A percentile compares a stretch with the other conserved stretches of the same genome.
Evolutionary conservation across 2,797 vertebrate species (phyloP).

Genomic region (Anolis apletophallus): DNA sequence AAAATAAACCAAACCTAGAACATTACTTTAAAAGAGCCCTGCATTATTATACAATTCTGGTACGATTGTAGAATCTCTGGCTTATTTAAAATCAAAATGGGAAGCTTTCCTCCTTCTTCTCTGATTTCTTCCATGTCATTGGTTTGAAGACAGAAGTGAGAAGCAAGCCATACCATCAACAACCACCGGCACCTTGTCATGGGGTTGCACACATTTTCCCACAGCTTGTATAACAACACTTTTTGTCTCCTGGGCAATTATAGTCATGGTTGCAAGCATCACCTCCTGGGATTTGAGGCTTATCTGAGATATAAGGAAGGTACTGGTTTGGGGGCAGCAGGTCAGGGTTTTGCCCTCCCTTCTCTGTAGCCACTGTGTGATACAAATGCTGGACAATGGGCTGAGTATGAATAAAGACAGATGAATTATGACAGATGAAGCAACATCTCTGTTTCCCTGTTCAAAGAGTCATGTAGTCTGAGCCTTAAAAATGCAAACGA

Average conservation of each 20-base stretch:
- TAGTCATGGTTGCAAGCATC: not conserved
- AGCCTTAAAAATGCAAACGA: too few species aligned
- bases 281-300: not conserved
- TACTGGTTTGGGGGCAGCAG: too few species aligned
- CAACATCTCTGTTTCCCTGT: too few species aligned
- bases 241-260: not conserved
- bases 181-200: not conserved
- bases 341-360: too few species aligned
- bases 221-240: not conserved
- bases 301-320: too few species aligned
- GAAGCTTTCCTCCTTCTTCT: not conserved
- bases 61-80: not conserved
- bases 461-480: too few species aligned
- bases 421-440: not conserved
- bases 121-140: not conserved
- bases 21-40: not conserved
- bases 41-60: not conserved
- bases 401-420: too few species aligned
- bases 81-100: not conserved
- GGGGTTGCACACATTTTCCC: not conserved
- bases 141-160: not conserved
- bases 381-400: too few species aligned
- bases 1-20: not conserved
- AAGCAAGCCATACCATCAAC: not conserved
- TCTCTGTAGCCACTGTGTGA: too few species aligned